These are phyloP conservation scores for Tanytarsus gracilentus DNA, from an alignment of 2,888 invertebrate genomes.

Conservation along the genomic window DNA sequence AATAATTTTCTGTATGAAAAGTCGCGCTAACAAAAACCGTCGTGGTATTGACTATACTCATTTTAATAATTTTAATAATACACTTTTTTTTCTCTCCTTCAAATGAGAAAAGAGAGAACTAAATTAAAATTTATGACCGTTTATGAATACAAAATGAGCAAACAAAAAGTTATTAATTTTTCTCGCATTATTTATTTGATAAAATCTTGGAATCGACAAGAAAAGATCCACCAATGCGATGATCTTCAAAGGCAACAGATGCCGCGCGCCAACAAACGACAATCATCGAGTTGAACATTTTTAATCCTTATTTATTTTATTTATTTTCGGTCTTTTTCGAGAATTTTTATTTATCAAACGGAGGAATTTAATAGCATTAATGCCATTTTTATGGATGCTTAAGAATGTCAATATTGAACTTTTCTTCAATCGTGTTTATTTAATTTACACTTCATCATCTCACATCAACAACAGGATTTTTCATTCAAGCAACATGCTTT, in stretches of 20 bases:
- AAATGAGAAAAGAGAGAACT: no score
- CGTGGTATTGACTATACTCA: no score
- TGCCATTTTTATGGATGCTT: conserved; percentile 28
- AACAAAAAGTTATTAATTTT: conserved; percentile 29
- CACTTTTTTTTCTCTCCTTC: no score
- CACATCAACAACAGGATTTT: no score
- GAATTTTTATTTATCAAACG: not conserved
- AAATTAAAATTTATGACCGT: conserved; percentile 29
- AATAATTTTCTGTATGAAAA: conserved; percentile 21
- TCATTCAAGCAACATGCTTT: no score
- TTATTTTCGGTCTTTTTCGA: conserved; percentile 12
- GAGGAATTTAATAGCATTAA: conserved; percentile 23
- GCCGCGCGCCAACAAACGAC: not conserved
- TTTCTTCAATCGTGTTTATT: conserved; percentile 20
- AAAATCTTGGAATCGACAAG: conserved; percentile 13
- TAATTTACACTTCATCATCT: conserved; percentile 25
- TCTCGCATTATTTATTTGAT: conserved; percentile 6
- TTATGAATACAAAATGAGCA: conserved; percentile 28
- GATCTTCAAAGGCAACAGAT: not conserved
- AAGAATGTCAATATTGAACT: conserved; percentile 29
- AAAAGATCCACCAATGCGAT: not conserved
- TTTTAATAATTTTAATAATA: no score
- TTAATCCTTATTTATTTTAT: conserved; percentile 28
- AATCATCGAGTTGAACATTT: conserved; percentile 3
- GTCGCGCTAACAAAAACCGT: no score